phyloP scores from a whole-genome alignment of 2,797 vertebrate species.

The Lagodon rhomboides region DNA sequence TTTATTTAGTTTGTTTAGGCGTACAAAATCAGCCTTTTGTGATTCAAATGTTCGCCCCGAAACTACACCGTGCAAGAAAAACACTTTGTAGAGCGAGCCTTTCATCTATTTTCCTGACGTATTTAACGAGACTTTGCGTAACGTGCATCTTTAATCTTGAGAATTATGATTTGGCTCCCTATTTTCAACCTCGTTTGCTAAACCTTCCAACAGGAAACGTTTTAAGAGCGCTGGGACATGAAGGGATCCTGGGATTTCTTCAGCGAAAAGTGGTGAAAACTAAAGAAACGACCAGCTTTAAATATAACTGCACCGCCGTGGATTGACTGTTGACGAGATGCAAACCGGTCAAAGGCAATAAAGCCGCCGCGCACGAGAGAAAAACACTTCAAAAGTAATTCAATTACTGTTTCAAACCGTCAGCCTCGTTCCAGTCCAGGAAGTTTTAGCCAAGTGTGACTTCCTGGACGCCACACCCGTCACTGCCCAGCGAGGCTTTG shows the following conservation, averaged over 20 bases:
- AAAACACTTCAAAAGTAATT: slow-evolving; percentile 40
- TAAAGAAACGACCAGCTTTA: fast-evolving
- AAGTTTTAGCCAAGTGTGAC: slow-evolving; percentile 72
- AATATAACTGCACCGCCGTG: neutral
- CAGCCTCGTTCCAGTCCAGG: slow-evolving; percentile 63
- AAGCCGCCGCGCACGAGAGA: neutral
- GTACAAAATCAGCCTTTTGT: too few species aligned
- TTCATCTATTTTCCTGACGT: too few species aligned
- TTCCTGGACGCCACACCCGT: slow-evolving; percentile 74
- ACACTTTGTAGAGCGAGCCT: too few species aligned
- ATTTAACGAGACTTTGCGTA: too few species aligned
- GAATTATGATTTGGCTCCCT: too few species aligned
- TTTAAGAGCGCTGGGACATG: neutral
- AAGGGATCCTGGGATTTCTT: neutral
- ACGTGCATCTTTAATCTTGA: too few species aligned
- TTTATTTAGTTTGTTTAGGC: too few species aligned
- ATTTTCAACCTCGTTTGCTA: too few species aligned
- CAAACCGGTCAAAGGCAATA: neutral
- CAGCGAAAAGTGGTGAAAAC: neutral
- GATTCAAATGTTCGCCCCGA: too few species aligned
- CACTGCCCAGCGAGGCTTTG: slow-evolving; percentile 68
- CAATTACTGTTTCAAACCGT: slow-evolving; percentile 21
- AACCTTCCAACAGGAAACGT: too few species aligned
- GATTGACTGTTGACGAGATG: neutral
- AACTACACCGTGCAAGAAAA: too few species aligned